Base-by-base conservation (phyloP, 92 coral and sea anemone genomes). In the Isaurus tuberculatus region DNA sequence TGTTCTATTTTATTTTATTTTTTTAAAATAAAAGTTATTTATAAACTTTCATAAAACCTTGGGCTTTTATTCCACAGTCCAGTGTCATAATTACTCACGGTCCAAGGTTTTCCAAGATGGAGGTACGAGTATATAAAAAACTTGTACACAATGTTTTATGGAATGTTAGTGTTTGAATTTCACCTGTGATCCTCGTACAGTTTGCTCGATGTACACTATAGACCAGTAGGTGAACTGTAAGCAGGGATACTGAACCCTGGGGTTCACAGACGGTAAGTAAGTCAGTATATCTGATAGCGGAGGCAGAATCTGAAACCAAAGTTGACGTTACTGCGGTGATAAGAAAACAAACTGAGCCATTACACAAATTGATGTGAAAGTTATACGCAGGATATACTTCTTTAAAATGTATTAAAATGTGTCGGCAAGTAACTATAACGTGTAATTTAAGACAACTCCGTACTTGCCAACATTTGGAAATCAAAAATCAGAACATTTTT, bases 221-320 rank as follows among this genome's bases (percentile, higher is more conserved):
- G 92, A 91, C 90, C 96, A 96, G 92, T 96, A 94, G 4, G 97
- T 94, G 34, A 96, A 96, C 89, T 94, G 97, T 83, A 96, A 79
- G 48, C 97, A 91, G n/a, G 96, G 94, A 40, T 90, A 91, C 72
- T 94, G 97, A 42, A 94, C 98, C 10, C 91, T 90, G 14, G 94
- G 98, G 72, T 96, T 96, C 26, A 96, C 84, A 43, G 91, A 80
- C 36, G 99, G 99, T 1, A 96, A 83, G 43, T 74, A 94, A 25
- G 92, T 82, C 32, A 96, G 86, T 61, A 96, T 94, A 68, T 96
- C 99, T 0, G 96, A 93, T 84, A 96, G 89, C 4, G 98, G 95
- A 0, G 99, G 99, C 46, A 96, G 90, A 79, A 96, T 96, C 99
- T 96, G 68, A n/a, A 87, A 81, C 16, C 17, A 30, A 33, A 13